Conservation (phyloP, 2,113 vertebrate genomes). For the Sylvia atricapilla region DNA sequence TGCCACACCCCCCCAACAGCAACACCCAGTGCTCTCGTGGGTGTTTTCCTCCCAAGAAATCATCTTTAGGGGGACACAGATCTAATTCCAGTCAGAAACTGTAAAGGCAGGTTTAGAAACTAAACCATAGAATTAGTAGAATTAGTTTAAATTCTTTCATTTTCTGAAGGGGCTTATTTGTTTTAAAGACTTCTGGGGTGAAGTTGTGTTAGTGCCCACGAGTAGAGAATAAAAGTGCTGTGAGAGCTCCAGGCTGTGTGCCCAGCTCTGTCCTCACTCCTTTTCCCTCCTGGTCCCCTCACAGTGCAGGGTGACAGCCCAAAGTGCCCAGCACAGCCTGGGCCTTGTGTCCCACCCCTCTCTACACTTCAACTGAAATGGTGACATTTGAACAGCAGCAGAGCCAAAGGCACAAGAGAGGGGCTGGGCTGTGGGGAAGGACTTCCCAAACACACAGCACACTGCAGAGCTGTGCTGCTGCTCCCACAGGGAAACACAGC, state of each 20-base stretch:
- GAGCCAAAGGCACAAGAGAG: not conserved
- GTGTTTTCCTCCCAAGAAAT: not conserved
- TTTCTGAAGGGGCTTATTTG: not conserved
- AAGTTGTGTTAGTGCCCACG: not conserved
- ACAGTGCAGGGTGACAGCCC: not conserved
- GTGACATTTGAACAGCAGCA: not conserved
- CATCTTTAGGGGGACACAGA: not conserved
- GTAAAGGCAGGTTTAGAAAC: not conserved
- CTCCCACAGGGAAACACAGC: not conserved
- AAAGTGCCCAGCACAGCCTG: not conserved
- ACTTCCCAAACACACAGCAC: not conserved
- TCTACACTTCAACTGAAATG: rapidly evolving
- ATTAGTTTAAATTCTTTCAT: not conserved
- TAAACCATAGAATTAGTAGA: not conserved
- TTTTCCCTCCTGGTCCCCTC: not conserved
- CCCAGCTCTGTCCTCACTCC: not conserved
- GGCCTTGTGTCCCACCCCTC: too few relatives aligned
- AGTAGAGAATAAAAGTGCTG: not conserved
- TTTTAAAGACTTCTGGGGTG: not conserved
- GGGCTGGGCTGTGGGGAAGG: not conserved
- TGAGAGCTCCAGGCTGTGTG: rapidly evolving
- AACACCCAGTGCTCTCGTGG: rapidly evolving
- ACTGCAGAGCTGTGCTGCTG: not conserved
- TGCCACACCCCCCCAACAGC: not conserved
- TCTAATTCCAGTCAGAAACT: not conserved